Conservation (phyloP, 1,140 invertebrate genomes). For the Scylla paramamosain region DNA sequence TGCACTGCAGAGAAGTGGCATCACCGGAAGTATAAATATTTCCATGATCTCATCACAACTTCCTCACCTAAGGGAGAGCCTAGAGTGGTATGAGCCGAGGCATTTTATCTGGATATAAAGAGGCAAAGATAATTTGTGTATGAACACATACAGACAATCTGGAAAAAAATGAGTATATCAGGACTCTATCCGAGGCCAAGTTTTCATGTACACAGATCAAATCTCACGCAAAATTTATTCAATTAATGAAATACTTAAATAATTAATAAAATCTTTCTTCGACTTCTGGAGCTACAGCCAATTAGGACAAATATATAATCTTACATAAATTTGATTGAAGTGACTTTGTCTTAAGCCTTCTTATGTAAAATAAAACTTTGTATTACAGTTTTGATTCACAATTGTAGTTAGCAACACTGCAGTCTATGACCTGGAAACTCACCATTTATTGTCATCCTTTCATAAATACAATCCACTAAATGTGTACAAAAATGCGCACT, state of each 20-base stretch:
- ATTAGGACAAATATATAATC: conserved; percentile 30
- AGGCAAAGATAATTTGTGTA: background rate
- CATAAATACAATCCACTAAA: conserved; percentile 68
- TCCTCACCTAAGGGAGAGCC: background rate
- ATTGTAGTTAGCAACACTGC: conserved; percentile 67
- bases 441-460: conserved; percentile 69
- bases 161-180: background rate
- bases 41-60: background rate
- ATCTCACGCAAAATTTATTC: background rate
- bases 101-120: background rate
- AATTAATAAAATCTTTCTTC: background rate
- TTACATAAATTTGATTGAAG: conserved; percentile 66
- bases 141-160: conserved; percentile 1
- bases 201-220: background rate
- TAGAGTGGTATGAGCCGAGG: background rate
- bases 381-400: conserved; percentile 74
- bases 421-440: conserved; percentile 65
- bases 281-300: conserved; percentile 50
- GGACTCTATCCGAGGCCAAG: background rate
- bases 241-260: conserved; percentile 15
- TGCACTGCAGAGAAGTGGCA: background rate
- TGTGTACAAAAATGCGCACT: conserved; percentile 75
- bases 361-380: conserved; percentile 63
- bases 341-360: conserved; percentile 65
- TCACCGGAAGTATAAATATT: no score